A percentile compares a stretch with the other conserved stretches of the same genome.
Conservation (phyloP, 2,113 vertebrate genomes). For the Xyliphius kryptos region DNA sequence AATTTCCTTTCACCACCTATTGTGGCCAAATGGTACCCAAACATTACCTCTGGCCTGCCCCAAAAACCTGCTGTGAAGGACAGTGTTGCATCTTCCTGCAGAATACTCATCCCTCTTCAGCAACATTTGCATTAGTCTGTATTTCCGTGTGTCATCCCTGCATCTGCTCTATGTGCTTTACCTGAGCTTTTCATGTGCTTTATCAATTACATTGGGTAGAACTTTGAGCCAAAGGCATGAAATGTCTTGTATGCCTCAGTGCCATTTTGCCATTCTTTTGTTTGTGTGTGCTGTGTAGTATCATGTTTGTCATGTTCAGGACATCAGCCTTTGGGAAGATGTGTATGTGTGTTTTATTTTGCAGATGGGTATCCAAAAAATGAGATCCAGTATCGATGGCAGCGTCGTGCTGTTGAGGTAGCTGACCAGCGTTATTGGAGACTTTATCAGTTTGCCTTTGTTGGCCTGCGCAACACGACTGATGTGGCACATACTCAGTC, state of each 20-base stretch:
- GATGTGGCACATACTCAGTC: conserved; percentile 91
- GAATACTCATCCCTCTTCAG: conserved; percentile 32
- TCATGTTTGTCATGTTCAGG: too few species aligned
- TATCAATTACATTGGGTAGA: conserved; percentile 19
- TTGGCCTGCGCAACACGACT: conserved; percentile 81
- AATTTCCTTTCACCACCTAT: conserved; percentile 22
- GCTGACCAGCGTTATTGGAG: conserved; percentile 95
- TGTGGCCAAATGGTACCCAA: conserved; percentile 18
- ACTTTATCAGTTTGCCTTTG: conserved; percentile 93
- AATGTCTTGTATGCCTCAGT: conserved; percentile 29
- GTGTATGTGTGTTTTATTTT: conserved; percentile 19
- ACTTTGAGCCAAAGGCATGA: conserved; percentile 42
- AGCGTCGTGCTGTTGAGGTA: conserved; percentile 86
- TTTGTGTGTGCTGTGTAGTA: too few species aligned
- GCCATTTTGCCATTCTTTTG: conserved; percentile 24
- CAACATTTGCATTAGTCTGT: conserved; percentile 42
- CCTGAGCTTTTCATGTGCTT: conserved; percentile 48
- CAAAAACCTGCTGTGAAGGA: conserved; percentile 50
- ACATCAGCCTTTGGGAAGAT: too few species aligned
- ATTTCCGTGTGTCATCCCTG: conserved; percentile 49
- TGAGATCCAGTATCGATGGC: conserved; percentile 95
- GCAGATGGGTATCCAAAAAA: conserved; percentile 94
- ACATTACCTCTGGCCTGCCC: conserved; percentile 39
- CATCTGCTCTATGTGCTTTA: conserved; percentile 49
- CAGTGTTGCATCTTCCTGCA: conserved; percentile 45